Evolutionary conservation across 1,140 invertebrate genomes (phyloP).

Genomic region (Eupristina koningsbergeri): DNA sequence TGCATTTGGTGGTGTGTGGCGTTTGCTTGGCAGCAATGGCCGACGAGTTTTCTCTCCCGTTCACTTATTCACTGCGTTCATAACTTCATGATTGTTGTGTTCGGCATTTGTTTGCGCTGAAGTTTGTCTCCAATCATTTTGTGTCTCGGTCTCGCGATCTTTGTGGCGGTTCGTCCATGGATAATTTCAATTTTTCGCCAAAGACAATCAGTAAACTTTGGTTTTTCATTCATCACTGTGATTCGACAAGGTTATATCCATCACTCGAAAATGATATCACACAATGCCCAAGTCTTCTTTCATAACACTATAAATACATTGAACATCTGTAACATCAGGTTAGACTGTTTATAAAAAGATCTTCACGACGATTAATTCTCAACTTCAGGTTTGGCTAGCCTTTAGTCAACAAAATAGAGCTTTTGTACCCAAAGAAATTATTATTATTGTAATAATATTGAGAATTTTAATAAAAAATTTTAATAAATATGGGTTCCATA

Average conservation of each 20-base stretch:
- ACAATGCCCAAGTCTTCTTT: slow-evolving; percentile 15
- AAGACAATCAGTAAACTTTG: slow-evolving; percentile 4
- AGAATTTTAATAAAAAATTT: background rate
- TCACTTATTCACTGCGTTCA: slow-evolving; percentile 63
- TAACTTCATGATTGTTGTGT: slow-evolving; percentile 73
- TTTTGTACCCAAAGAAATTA: background rate
- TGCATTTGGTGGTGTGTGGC: background rate
- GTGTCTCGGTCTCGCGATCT: slow-evolving; percentile 30
- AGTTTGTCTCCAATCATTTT: slow-evolving; percentile 66
- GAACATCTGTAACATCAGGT: slow-evolving; percentile 49
- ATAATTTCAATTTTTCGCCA: slow-evolving; percentile 43
- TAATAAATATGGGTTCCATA: slow-evolving; percentile 71
- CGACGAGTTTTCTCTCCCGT: slow-evolving; percentile 40
- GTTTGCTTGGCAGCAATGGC: slow-evolving; percentile 34
- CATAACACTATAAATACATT: background rate
- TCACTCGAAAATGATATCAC: slow-evolving; percentile 45
- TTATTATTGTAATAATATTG: background rate
- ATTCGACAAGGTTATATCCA: slow-evolving; percentile 17
- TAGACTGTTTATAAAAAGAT: slow-evolving; percentile 50
- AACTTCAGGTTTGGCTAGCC: background rate
- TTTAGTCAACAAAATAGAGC: slow-evolving; percentile 14
- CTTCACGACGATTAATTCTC: background rate
- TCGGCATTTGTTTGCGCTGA: slow-evolving; percentile 73
- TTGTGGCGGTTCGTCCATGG: slow-evolving; percentile 31
- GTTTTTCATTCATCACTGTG: slow-evolving; percentile 10